These are phyloP conservation scores for Netelia virgata DNA, from an alignment of 2,888 invertebrate species.

Conservation along the genomic window DNA sequence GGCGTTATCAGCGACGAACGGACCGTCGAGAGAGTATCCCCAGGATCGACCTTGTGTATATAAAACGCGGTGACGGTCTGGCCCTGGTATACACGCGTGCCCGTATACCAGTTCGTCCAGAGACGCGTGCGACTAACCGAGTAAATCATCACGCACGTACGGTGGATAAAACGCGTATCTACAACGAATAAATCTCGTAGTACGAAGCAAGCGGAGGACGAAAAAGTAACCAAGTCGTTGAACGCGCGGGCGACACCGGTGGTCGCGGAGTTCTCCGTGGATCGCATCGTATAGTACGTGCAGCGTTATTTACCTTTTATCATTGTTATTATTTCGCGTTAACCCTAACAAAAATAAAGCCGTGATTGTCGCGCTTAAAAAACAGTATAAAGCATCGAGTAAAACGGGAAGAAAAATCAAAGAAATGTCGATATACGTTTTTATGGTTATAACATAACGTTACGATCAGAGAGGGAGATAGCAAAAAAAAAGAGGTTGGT, in stretches of 20 bases:
- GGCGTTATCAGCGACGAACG: constrained; percentile 62
- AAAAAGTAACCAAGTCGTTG: constrained; percentile 7
- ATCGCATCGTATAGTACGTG: constrained; percentile 2
- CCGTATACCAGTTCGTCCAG: constrained; percentile 52
- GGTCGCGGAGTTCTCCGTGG: constrained; percentile 37
- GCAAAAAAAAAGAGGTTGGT: constrained; percentile 55
- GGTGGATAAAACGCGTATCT: not conserved
- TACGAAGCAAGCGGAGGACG: not conserved
- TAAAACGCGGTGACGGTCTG: constrained; percentile 57
- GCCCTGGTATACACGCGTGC: constrained; percentile 60
- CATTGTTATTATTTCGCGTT: constrained; percentile 1
- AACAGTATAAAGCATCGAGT: not conserved
- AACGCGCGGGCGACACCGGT: constrained; percentile 47
- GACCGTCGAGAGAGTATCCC: constrained; percentile 52
- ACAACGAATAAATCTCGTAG: not conserved
- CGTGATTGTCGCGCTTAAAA: not conserved
- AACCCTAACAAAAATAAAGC: constrained; percentile 12
- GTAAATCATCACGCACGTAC: not conserved
- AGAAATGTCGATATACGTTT: constrained; percentile 59
- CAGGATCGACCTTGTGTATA: constrained; percentile 63
- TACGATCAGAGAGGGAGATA: constrained; percentile 49
- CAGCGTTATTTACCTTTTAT: constrained; percentile 4
- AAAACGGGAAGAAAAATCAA: constrained; percentile 23
- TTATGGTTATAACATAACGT: constrained; percentile 62
- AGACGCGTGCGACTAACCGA: constrained; percentile 38